Percentiles rank a stretch among this genome's conserved stretches.
phyloP scores from a whole-genome alignment of 2,113 vertebrate genomes.

The Pachyramphus minor region DNA sequence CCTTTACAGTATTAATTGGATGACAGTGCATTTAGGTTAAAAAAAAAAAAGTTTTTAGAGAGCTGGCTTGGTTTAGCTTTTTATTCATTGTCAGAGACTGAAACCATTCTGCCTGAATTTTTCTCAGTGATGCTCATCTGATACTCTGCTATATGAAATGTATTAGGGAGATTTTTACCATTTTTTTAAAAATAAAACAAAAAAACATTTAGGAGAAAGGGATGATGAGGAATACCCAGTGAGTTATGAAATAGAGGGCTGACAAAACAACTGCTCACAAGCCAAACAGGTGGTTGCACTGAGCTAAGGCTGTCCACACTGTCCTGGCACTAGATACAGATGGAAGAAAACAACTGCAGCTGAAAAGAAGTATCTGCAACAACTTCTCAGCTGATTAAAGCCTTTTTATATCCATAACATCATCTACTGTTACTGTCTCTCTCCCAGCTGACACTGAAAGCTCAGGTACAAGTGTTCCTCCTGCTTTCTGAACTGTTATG shows the following conservation, averaged over 20 bases:
- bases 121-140: background rate
- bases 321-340: background rate
- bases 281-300: background rate
- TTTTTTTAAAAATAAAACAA: background rate
- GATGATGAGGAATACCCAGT: background rate
- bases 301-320: background rate
- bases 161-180: background rate
- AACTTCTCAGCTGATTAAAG: background rate
- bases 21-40: background rate
- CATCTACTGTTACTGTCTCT: background rate
- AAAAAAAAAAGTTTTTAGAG: background rate
- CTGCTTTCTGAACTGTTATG: background rate
- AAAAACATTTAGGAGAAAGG: background rate
- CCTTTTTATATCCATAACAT: background rate
- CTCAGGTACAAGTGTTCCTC: background rate
- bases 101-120: background rate
- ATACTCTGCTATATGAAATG: background rate
- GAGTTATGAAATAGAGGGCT: background rate
- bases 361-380: background rate
- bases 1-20: background rate
- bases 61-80: background rate
- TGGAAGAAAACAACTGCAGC: background rate
- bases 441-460: background rate
- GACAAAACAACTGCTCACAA: background rate
- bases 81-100: background rate